Evolutionary conservation across 2,888 invertebrate genomes (phyloP), one percentile per base, ranked within the genome.

Genomic region (Cephonodes hylas): DNA sequence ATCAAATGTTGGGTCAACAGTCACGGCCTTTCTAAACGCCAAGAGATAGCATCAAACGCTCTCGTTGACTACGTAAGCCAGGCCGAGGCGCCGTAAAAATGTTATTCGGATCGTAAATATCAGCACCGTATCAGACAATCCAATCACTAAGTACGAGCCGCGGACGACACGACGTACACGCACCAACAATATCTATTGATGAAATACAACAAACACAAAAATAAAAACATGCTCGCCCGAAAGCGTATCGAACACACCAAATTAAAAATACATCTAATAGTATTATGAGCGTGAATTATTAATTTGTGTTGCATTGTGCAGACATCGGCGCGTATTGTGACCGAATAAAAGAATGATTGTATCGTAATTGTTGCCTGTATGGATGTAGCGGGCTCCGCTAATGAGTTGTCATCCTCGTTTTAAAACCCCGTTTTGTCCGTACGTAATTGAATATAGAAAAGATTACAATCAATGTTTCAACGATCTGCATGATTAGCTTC

Each of bases 241-340:
- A 74, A 84, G 77, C 85, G 83, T 81, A 80, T 84, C 86, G 77
- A 79, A 83, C 74, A 78, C 76, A 76, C 76, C 71, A 86, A 89
- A 89, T 88, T 87, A 88, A 88, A 89, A 89, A 84, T 81, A 86
- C 82, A 79, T 80, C 71, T 83, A 85, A 82, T 84, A 79, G 79
- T 77, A 77, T 84, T 84, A 85, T 82, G 83, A 78, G 85, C 88
- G 86, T 88, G 86, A 86, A 86, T 87, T 89, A 89, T 87, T 90
- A 90, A 91, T 91, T 90, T 89, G 82, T 76, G 69, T 66, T 74
- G 79, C 80, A 89, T 91, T 91, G 91, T 90, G 79, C 82, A 63
- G 71, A 60, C 58, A 70, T 67, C 64, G 64, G 65, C 64, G 58
- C 60, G 65, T 64, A 70, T 74, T 75, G 77, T 79, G 70, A 68